Conservation (phyloP, 1,140 invertebrate species). For the Scaptomyza montana region DNA sequence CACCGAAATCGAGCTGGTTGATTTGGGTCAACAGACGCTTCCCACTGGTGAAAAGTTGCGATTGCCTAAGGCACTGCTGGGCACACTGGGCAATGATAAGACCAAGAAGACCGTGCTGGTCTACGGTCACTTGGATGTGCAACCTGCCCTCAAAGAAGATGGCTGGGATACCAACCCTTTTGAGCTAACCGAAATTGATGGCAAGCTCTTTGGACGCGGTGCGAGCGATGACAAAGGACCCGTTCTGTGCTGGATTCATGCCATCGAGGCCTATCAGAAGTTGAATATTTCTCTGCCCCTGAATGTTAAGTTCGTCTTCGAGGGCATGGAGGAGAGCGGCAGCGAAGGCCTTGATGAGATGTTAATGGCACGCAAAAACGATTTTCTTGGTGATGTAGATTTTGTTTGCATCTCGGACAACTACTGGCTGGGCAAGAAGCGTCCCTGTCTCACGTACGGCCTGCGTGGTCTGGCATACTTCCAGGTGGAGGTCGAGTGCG, state of each 20-base stretch:
- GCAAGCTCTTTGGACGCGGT: slow-evolving; percentile 96
- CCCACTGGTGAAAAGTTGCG: slow-evolving; percentile 89
- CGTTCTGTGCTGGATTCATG: slow-evolving; percentile 96
- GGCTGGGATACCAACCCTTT: slow-evolving; percentile 99
- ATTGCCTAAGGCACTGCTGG: slow-evolving; percentile 95
- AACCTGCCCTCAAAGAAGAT: slow-evolving; percentile 95
- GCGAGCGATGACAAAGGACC: slow-evolving; percentile 97
- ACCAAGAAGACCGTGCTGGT: slow-evolving; percentile 96
- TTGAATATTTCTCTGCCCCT: slow-evolving; percentile 91
- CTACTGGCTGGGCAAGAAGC: slow-evolving; percentile 98
- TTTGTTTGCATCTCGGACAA: slow-evolving; percentile 99
- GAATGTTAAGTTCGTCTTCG: slow-evolving; percentile 98
- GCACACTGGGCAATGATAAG: slow-evolving; percentile 91
- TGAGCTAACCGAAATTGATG: slow-evolving; percentile 93
- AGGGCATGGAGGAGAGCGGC: slow-evolving; percentile 99
- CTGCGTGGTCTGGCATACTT: slow-evolving; percentile 97
- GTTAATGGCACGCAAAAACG: slow-evolving; percentile 89
- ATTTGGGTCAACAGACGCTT: slow-evolving; percentile 92
- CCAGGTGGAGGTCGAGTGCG: slow-evolving; percentile 94
- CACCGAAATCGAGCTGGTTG: slow-evolving; percentile 89
- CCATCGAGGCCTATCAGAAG: slow-evolving; percentile 94
- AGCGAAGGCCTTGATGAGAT: slow-evolving; percentile 97
- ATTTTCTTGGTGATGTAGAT: slow-evolving; percentile 94
- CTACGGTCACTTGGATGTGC: slow-evolving; percentile 99
- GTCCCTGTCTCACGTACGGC: slow-evolving; percentile 99